Conservation (phyloP, 2,888 invertebrate species). For the Chrysomela aeneicollis region DNA sequence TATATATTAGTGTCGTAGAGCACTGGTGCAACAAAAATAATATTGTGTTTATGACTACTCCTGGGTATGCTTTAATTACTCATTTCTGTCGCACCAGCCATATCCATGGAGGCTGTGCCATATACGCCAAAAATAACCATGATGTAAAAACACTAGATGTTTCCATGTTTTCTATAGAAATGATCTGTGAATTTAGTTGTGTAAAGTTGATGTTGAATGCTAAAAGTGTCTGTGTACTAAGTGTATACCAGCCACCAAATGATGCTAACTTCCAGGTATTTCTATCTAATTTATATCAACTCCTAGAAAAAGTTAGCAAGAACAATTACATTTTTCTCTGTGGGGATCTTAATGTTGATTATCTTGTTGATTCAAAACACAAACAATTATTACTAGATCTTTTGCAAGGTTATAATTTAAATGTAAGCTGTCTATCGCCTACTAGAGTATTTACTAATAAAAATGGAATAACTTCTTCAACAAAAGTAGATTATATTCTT, state of each 20-base stretch:
- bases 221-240: background rate
- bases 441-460: conserved; percentile 1
- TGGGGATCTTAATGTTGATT: background rate
- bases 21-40: conserved; percentile 2
- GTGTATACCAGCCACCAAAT: background rate
- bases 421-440: background rate
- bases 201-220: background rate
- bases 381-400: background rate
- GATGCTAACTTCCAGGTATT: background rate
- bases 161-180: background rate
- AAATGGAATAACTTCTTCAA: background rate
- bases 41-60: background rate
- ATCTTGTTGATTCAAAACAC: background rate
- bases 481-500: background rate
- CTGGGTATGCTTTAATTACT: conserved; percentile 2
- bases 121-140: background rate
- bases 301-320: background rate
- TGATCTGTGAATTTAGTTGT: background rate
- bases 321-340: background rate
- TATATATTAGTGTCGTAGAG: background rate
- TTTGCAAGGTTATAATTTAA: background rate
- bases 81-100: background rate
- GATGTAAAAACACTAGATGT: background rate
- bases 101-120: background rate
- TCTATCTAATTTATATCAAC: background rate